These are phyloP conservation scores for Hiodon alosoides DNA, from an alignment of 2,113 vertebrate genomes.

Conservation along the genomic window DNA sequence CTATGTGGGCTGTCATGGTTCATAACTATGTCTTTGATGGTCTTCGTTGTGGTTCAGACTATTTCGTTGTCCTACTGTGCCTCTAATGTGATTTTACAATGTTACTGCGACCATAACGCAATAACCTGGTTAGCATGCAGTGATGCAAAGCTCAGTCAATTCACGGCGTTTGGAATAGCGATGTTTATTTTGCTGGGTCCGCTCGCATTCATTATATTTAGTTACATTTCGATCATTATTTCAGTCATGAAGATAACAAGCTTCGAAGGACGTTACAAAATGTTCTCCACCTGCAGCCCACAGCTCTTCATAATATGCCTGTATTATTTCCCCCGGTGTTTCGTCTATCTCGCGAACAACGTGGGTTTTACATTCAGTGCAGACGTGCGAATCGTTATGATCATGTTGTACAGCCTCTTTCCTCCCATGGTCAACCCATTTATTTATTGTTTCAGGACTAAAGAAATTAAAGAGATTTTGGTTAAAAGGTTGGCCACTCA, in stretches of 20 bases:
- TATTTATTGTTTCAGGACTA: conserved; percentile 59
- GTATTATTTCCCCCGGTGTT: conserved; percentile 57
- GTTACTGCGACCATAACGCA: conserved; percentile 32
- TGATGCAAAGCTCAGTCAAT: not conserved
- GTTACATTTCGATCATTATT: conserved; percentile 28
- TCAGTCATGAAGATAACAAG: conserved; percentile 38
- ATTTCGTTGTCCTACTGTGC: conserved; percentile 40
- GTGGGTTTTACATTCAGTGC: conserved; percentile 37
- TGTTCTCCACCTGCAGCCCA: conserved; percentile 53
- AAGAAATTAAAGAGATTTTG: conserved; percentile 51
- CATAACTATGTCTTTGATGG: not conserved
- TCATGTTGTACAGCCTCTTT: conserved; percentile 55
- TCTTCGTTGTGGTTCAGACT: conserved; percentile 34
- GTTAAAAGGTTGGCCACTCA: conserved; percentile 12
- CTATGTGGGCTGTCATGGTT: conserved; percentile 41
- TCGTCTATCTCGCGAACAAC: conserved; percentile 46
- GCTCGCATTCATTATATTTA: conserved; percentile 33
- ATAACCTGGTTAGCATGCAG: conserved; percentile 30
- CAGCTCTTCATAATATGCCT: conserved; percentile 57
- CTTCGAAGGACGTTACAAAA: conserved; percentile 25
- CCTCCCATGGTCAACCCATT: conserved; percentile 58
- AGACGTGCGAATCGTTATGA: conserved; percentile 44
- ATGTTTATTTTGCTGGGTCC: conserved; percentile 30
- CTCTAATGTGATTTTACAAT: conserved; percentile 33
- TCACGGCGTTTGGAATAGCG: conserved; percentile 13